Percentiles rank a stretch among this genome's conserved stretches.
phyloP scores from a whole-genome alignment of 2,113 vertebrate species.

The Anguilla rostrata region DNA sequence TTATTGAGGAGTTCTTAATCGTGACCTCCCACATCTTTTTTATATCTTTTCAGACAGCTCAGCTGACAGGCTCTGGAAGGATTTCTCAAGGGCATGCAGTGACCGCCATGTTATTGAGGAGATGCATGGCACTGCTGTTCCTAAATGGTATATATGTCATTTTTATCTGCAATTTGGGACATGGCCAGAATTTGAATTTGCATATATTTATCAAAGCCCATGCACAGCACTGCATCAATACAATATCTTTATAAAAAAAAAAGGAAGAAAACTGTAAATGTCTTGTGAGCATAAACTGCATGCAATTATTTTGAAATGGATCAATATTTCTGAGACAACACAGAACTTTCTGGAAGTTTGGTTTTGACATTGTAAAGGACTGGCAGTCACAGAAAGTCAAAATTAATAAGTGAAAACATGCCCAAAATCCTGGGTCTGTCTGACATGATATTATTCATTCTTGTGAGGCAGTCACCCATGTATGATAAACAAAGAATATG shows the following conservation, averaged over 20 bases:
- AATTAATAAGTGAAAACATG: background rate
- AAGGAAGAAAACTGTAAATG: background rate
- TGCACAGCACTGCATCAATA: background rate
- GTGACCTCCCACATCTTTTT: background rate
- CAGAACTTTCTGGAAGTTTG: too few species aligned
- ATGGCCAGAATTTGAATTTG: background rate
- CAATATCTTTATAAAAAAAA: background rate
- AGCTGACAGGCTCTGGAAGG: background rate
- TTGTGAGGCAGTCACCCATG: background rate
- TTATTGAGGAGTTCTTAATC: background rate
- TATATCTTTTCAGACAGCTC: background rate
- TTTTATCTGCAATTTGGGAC: background rate
- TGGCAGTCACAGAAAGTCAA: background rate
- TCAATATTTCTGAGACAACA: background rate
- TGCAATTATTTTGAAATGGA: background rate
- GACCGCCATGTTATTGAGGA: background rate
- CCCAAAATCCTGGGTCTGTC: background rate
- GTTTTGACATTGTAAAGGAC: too few species aligned
- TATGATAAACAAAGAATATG: background rate
- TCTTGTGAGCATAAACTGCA: background rate
- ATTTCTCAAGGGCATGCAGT: conserved; percentile 9
- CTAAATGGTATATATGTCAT: background rate
- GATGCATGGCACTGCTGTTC: background rate
- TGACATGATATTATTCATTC: background rate
- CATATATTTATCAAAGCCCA: background rate